phyloP scores from a whole-genome alignment of 92 coral and sea anemone species.

The Paramuricea clavata region DNA sequence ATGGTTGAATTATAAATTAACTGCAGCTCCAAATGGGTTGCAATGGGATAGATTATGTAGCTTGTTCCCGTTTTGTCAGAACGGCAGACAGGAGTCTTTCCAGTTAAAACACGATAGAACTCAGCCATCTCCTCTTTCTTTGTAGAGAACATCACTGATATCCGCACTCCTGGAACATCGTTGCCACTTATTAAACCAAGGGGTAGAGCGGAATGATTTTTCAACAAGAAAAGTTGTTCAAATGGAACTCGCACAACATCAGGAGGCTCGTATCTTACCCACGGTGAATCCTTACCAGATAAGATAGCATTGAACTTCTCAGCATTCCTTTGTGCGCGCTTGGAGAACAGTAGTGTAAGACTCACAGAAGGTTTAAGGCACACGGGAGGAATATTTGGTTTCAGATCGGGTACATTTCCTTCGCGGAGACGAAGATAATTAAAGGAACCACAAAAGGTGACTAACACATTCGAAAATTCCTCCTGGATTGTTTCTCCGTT shows the following conservation, averaged over 20 bases:
- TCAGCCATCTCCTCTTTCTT: conserved; percentile 15
- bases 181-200: conserved; percentile 31
- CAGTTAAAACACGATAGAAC: conserved; percentile 36
- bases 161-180: conserved; percentile 38
- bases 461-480: conserved; percentile 9
- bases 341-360: conserved; percentile 25
- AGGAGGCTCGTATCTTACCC: background rate
- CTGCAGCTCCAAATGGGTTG: conserved; percentile 28
- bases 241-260: conserved; percentile 17
- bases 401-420: background rate
- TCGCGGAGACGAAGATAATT: conserved; percentile 42
- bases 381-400: background rate
- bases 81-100: conserved; percentile 12
- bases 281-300: background rate
- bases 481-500: background rate
- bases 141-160: conserved; percentile 29
- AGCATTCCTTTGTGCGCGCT: conserved; percentile 27
- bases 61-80: conserved; percentile 21
- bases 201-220: background rate
- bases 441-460: conserved; percentile 29
- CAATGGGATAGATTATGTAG: conserved; percentile 24
- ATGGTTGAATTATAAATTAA: conserved; percentile 28
- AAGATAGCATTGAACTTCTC: background rate
- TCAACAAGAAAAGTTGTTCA: conserved; percentile 29
- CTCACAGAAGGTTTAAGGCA: conserved; percentile 2